Percentiles rank a stretch among this genome's conserved stretches.
phyloP scores from a whole-genome alignment of 2,888 invertebrate species.

The Agriopis marginaria region DNA sequence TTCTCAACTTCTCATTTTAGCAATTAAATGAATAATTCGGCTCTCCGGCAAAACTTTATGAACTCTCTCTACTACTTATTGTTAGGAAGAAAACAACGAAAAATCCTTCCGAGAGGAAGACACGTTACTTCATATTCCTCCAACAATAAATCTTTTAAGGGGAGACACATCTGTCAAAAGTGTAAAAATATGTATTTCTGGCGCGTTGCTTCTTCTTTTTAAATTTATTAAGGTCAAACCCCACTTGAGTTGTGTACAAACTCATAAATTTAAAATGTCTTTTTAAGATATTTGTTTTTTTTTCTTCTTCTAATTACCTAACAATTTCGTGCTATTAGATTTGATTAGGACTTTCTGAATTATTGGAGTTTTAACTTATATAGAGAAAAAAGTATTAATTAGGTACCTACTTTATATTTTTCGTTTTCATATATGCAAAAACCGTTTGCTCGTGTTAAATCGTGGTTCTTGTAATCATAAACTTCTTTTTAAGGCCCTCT shows the following conservation, averaged over 20 bases:
- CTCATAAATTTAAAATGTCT: not conserved
- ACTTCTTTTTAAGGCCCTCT: too few species aligned
- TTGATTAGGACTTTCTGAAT: too few species aligned
- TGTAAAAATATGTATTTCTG: conserved; percentile 83
- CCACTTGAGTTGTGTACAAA: not conserved
- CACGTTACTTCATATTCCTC: conserved; percentile 77
- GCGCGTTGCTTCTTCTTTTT: conserved; percentile 51
- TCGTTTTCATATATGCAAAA: not conserved
- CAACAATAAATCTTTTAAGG: conserved; percentile 77
- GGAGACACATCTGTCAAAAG: conserved; percentile 83
- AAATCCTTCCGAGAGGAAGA: conserved; percentile 65
- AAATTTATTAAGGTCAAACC: conserved; percentile 29
- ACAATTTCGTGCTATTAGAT: too few species aligned
- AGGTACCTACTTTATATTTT: not conserved
- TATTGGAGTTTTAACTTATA: too few species aligned
- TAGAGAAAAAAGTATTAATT: too few species aligned
- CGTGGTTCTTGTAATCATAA: too few species aligned
- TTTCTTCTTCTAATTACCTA: too few species aligned
- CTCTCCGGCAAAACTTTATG: conserved; percentile 9
- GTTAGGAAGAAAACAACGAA: conserved; percentile 69
- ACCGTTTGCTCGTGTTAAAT: too few species aligned
- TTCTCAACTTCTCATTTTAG: too few species aligned
- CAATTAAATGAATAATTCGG: not conserved
- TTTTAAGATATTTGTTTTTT: not conserved
- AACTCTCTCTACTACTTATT: conserved; percentile 11